Conservation (phyloP, 2,113 vertebrate species). For the Neodon shergylaensis region DNA sequence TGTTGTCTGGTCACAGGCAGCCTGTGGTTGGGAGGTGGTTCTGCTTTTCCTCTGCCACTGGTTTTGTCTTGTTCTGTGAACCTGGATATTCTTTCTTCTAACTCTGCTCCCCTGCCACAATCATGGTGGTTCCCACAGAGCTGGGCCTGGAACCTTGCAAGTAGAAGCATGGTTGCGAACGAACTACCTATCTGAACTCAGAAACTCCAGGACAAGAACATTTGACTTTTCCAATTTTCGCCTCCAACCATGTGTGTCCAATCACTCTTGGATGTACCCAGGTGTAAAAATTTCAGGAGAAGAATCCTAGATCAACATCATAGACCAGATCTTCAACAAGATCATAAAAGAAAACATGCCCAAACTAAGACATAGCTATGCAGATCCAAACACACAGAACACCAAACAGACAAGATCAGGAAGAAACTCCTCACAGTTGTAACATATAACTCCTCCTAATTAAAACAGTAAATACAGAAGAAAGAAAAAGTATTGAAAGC, state of each 20-base stretch:
- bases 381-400: too few relatives aligned
- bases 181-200: neutral
- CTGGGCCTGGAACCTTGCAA: neutral
- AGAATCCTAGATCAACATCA: too few relatives aligned
- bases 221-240: neutral
- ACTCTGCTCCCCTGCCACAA: neutral
- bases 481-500: too few relatives aligned
- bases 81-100: neutral
- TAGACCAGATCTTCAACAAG: too few relatives aligned
- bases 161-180: fast-evolving
- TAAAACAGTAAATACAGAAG: too few relatives aligned
- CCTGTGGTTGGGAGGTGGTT: neutral
- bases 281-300: neutral
- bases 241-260: neutral
- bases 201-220: neutral
- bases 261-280: neutral
- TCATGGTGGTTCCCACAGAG: neutral
- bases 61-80: neutral
- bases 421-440: too few relatives aligned
- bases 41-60: neutral
- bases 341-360: too few relatives aligned
- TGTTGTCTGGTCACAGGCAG: neutral
- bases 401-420: too few relatives aligned
- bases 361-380: too few relatives aligned
- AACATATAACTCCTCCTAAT: too few relatives aligned